Base-by-base conservation (phyloP, 2,797 vertebrate genomes). In the Chelmon rostratus region DNA sequence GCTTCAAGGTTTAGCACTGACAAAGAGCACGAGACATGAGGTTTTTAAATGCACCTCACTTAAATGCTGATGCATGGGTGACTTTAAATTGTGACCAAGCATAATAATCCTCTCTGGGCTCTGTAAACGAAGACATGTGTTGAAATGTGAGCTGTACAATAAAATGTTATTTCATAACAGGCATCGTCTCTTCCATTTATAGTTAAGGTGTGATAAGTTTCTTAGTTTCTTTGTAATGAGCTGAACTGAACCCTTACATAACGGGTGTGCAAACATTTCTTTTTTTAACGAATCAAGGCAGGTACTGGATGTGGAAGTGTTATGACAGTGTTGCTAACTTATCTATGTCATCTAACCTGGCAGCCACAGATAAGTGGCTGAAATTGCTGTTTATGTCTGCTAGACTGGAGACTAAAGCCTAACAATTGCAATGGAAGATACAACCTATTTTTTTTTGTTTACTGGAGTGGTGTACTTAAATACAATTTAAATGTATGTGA, bases 81-180 rank as follows among this genome's bases (percentile, higher is more conserved):
- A 25, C 71, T 63, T 23, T 13, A 65, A 13, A 57, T 8, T 66
- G 54, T 76, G 28, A 50, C 35, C 15, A 57, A 58, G 5, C 49
- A 16, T 54, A 38, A 49, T 38, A 31, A 57, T 5, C 21, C 9
- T 5, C 54, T 54, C 19, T 38, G 33, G 31, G 15, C 33, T 59
- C 16, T 70, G 52, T 31, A 59, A 64, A 75, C 72, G 8, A 54
- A 28, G 35, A 62, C 6, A 6, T 59, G 49, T n/a, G 71, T 31
- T 31, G 0, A 67, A 63, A 13, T 73, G 47, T 42, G 50, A 21
- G 5, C 16, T 67, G 47, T 73, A 37, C 25, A 83, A 87, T 86
- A 88, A 86, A 91, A 50, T 65, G 16, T 13, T 16, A 65, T 71
- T 74, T 82, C 0, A 38, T 35, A 35, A 47, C 2, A 54, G 11